Evolutionary conservation across 2,888 invertebrate species (phyloP), one percentile per base, ranked within the genome.

Genomic region (Mycalesis mineus): DNA sequence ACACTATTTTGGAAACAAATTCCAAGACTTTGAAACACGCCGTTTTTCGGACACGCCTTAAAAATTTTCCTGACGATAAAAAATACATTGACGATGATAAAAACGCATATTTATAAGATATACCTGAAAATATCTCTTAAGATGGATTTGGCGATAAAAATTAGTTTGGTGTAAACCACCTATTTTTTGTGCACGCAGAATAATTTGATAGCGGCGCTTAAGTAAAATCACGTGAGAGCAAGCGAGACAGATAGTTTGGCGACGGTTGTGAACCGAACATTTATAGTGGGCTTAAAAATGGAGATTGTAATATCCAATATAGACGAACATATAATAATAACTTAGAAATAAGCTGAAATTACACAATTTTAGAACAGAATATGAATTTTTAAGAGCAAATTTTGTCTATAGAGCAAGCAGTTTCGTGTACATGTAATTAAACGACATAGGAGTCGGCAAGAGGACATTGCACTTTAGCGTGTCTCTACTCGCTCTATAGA

Each of bases 241-340:
- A 85, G 82, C 72, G 84, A 84, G 84, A 84, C 72, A 71, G 69
- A 60, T 56, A 63, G 50, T 61, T 59, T 55, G 58, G 33, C 48
- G 47, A 40, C 51, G 55, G 36, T 58, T 59, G 58, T 58, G 56
- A 61, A 57, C 47, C 55, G 55, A 49, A 60, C 49, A 53, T 55
- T 55, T 55, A 55, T 55, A 57, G 57, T 53, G 14, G 52, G 39
- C 55, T 48, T 29, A 45, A 45, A 45, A 53, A 53, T 37, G 45
- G 53, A 53, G 44, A 37, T 37, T 14, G 17, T 14, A 42, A 29
- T 22, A 8, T 17, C 36, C 17, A 51, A 29, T 9, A 29, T 51
- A 13, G 14, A 51, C 8, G 11, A 40, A 40, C 28, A 29, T 14
- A 15, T 31, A 11, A 41, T 22, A 37, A 51, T 31, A 13, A 37